phyloP scores from a whole-genome alignment of 2,113 vertebrate species.

The Cairina moschata region DNA sequence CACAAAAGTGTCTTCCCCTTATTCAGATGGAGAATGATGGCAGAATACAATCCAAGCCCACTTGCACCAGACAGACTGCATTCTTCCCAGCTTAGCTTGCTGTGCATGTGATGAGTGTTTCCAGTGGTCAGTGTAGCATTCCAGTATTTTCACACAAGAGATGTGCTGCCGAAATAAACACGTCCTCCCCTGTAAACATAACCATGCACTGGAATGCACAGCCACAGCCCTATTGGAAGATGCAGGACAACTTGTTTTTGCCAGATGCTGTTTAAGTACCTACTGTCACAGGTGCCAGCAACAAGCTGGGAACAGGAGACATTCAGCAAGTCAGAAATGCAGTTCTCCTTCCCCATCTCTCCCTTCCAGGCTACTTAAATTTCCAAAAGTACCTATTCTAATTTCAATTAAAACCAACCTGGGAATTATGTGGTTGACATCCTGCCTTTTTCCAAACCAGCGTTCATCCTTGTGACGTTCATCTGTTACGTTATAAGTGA shows the following conservation, averaged over 20 bases:
- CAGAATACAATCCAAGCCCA: neutral
- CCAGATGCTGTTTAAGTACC: neutral
- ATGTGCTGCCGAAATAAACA: neutral
- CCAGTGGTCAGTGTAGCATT: neutral
- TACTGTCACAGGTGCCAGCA: neutral
- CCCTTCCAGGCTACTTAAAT: neutral
- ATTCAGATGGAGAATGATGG: neutral
- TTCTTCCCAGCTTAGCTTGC: neutral
- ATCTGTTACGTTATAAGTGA: neutral
- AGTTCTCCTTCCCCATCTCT: neutral
- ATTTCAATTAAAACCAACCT: neutral
- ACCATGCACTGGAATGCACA: neutral
- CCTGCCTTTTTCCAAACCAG: neutral
- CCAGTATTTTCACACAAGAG: neutral
- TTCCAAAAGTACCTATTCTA: neutral
- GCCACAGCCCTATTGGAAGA: neutral
- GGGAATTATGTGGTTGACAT: neutral
- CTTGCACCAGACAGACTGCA: neutral
- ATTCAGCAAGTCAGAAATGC: neutral
- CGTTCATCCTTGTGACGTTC: neutral
- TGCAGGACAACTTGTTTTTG: neutral
- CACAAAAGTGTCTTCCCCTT: rapidly evolving
- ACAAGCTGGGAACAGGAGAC: neutral
- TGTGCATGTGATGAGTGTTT: rapidly evolving
- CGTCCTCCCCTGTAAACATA: neutral